Percentiles rank a stretch among this genome's conserved stretches.
phyloP scores from a whole-genome alignment of 2,113 vertebrate genomes.

The Equus quagga region DNA sequence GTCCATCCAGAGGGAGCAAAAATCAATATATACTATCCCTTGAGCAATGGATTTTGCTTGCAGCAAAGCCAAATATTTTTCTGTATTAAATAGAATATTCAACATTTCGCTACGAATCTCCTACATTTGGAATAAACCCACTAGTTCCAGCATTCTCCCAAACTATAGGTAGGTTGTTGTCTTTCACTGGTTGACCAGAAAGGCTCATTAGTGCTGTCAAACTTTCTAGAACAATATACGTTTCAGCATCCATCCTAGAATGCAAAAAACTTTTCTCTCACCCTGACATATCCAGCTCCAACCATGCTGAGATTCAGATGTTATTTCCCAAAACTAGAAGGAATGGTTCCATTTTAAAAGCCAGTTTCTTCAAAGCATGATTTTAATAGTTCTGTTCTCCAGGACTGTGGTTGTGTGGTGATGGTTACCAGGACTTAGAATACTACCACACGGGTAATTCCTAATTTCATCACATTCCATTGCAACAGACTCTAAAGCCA shows the following conservation, averaged over 20 bases:
- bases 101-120: neutral
- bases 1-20: neutral
- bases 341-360: neutral
- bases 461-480: neutral
- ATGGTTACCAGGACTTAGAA: neutral
- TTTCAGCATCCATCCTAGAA: neutral
- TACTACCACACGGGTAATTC: fast-evolving
- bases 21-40: neutral
- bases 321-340: neutral
- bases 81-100: neutral
- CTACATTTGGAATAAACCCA: neutral
- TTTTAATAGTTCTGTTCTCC: neutral
- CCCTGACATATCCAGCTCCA: neutral
- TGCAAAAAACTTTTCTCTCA: neutral
- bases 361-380: neutral
- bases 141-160: neutral
- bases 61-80: neutral
- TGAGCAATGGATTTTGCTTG: neutral
- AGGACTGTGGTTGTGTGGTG: neutral
- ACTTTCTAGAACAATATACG: neutral
- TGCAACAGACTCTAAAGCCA: neutral
- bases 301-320: neutral
- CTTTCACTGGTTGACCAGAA: neutral
- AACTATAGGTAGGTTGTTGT: neutral
- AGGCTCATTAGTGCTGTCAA: neutral